Evolutionary conservation across 2,113 vertebrate genomes (phyloP).

Genomic region (Motacilla tschutschensis): DNA sequence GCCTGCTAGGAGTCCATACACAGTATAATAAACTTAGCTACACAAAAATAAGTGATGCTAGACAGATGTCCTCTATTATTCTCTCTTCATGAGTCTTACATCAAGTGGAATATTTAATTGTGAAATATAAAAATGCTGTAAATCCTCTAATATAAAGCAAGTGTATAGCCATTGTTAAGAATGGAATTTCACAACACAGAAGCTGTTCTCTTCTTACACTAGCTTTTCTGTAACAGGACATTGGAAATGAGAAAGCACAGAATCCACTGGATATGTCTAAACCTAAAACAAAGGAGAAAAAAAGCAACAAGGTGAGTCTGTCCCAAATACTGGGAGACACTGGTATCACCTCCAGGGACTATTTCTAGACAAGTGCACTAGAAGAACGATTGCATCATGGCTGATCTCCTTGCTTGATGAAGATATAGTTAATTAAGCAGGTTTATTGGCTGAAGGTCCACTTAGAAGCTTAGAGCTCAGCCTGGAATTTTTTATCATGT

Average conservation of each 20-base stretch:
- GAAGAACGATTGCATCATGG: background rate
- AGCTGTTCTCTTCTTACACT: background rate
- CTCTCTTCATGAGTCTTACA: background rate
- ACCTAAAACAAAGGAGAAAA: background rate
- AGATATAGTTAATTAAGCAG: background rate
- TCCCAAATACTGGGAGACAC: background rate
- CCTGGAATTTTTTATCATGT: background rate
- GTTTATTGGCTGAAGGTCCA: background rate
- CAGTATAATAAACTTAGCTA: background rate
- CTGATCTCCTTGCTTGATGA: background rate
- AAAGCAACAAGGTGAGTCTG: fast-evolving
- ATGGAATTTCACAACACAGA: background rate
- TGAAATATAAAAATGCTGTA: background rate
- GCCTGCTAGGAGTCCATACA: background rate
- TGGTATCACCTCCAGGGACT: background rate
- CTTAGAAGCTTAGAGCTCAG: fast-evolving
- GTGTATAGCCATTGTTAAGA: background rate
- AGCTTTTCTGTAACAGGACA: background rate
- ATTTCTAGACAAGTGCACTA: background rate
- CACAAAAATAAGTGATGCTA: background rate
- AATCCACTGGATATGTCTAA: background rate
- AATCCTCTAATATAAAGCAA: background rate
- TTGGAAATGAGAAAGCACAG: background rate
- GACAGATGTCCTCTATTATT: background rate
- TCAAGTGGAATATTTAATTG: background rate